Base-by-base conservation (phyloP, 2,797 vertebrate genomes). In the Microcaecilia unicolor region DNA sequence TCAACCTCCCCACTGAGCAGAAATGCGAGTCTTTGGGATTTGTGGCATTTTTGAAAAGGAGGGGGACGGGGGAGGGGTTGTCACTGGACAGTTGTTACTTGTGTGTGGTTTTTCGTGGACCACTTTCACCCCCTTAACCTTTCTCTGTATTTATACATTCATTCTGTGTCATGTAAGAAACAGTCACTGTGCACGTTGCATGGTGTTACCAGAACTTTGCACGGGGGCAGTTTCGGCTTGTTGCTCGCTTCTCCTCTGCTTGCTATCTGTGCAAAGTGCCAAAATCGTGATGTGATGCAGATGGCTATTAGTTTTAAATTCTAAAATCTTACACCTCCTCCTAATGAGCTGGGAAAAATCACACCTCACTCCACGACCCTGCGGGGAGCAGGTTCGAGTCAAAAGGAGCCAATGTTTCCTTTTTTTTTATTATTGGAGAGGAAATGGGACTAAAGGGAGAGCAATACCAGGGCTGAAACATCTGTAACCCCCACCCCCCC, bases 281-380 rank as follows among this genome's bases (percentile, higher is more conserved):
- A n/a, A 34, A 9, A 22, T 14, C 10, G 25, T 63, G 61, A 66
- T 63, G 48, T 54, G 48, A 63, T 69, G 70, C 65, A 70, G 56
- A 49, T 61, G 65, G 38, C 46, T 61, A 61, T 61, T 66, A 61
- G 34, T 52, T 40, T 8, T 27, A 31, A 58, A 53, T n/a, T 38
- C 13, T 22, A 15, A 42, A 53, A 41, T 27, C 28, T 11, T 10
- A 32, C 47, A 15, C 64, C 25, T 46, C 43, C 35, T 42, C 41
- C 57, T 72, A 70, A 74, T 23, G 62, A 72, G 63, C 68, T 72
- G 67, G 61, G 68, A 72, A 76, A 72, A 72, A 45, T 74, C 64
- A 64, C 73, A 72, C 68, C 57, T 72, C n/a, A 4, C 18, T 22
- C 29, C 14, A 13, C 1, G 4, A 44, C 23, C 3, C 45, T 1